Evolutionary conservation across 2,888 invertebrate species (phyloP).

Genomic region (Ophion ellenae): DNA sequence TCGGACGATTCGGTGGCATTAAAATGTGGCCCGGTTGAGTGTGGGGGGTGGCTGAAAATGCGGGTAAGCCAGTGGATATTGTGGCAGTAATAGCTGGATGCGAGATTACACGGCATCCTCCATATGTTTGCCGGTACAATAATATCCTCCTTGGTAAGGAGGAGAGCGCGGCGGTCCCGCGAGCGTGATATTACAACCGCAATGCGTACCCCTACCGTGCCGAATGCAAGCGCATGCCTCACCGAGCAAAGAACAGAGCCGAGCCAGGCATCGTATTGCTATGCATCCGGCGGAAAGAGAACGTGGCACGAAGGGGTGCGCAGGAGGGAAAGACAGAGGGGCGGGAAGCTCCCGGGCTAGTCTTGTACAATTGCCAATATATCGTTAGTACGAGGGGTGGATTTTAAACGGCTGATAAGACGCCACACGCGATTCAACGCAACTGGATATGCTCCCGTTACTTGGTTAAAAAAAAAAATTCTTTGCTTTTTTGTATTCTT

Average conservation of each 20-base stretch:
- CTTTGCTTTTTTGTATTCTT: no score
- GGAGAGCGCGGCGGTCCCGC: conserved; percentile 46
- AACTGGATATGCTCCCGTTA: background rate
- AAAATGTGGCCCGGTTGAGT: background rate
- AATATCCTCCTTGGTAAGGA: conserved; percentile 39
- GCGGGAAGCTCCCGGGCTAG: conserved; percentile 59
- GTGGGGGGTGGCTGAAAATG: background rate
- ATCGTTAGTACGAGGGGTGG: conserved; percentile 76
- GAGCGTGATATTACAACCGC: conserved; percentile 80
- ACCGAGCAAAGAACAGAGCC: conserved; percentile 52
- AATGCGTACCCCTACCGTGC: conserved; percentile 76
- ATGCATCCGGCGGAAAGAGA: conserved; percentile 73
- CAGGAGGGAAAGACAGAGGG: conserved; percentile 28
- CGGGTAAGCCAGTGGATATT: conserved; percentile 3
- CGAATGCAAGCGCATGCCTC: conserved; percentile 74
- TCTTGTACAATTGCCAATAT: conserved; percentile 77
- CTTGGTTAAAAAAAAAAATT: no score
- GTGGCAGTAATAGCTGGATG: conserved; percentile 9
- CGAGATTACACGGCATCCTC: conserved; percentile 43
- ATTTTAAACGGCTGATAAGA: conserved; percentile 75
- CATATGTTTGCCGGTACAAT: conserved; percentile 49
- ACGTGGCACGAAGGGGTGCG: conserved; percentile 36
- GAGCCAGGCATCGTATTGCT: conserved; percentile 66
- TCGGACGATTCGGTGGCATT: background rate
- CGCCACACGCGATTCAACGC: conserved; percentile 30